phyloP scores from a whole-genome alignment of 2,888 invertebrate species.

The Tenthredo scrophulariae region DNA sequence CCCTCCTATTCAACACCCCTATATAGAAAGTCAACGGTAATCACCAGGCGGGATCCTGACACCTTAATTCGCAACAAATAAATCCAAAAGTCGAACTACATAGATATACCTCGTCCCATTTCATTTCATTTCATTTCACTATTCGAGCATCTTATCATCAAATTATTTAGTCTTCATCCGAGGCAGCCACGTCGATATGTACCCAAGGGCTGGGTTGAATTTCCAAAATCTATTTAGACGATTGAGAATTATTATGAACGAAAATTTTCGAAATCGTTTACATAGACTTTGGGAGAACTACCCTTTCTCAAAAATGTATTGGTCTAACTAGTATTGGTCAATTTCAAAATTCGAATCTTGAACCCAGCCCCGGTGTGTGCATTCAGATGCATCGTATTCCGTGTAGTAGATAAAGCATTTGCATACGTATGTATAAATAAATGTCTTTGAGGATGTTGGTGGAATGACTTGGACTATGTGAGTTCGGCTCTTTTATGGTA shows the following conservation, averaged over 20 bases:
- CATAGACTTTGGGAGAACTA: too few species aligned
- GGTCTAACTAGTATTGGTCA: too few species aligned
- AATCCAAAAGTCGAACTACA: not conserved
- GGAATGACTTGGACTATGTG: slow-evolving; percentile 24
- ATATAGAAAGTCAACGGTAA: slow-evolving; percentile 6
- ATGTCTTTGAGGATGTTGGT: not conserved
- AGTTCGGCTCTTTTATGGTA: slow-evolving; percentile 22
- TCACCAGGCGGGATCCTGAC: not conserved
- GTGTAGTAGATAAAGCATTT: not conserved
- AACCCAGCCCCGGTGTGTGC: not conserved
- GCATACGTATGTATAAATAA: too few species aligned
- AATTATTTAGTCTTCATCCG: not conserved
- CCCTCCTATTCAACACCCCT: not conserved
- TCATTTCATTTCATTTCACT: not conserved
- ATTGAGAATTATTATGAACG: too few species aligned
- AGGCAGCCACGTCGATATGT: not conserved
- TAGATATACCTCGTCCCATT: not conserved
- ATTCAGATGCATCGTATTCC: not conserved
- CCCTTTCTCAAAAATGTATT: too few species aligned
- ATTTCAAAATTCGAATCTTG: too few species aligned
- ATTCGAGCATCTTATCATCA: not conserved
- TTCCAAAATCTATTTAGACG: too few species aligned
- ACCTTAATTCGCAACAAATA: not conserved
- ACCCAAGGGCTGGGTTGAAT: too few species aligned
- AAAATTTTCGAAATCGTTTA: too few species aligned